Evolutionary conservation across 2,113 vertebrate species (phyloP).

Genomic region (Mesitornis unicolor): DNA sequence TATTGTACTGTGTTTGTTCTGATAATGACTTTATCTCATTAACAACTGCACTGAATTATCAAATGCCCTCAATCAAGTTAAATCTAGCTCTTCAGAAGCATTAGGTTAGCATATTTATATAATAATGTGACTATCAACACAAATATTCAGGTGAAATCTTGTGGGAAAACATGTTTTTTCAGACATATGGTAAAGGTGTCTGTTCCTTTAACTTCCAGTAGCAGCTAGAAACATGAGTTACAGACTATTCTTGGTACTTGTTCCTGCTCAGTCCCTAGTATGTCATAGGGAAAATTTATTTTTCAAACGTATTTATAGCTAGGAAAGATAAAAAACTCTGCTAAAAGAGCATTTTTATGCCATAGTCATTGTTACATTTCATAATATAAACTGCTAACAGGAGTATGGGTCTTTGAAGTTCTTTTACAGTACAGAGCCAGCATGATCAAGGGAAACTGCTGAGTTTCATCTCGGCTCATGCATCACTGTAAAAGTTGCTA

Average conservation of each 20-base stretch:
- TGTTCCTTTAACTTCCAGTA: neutral
- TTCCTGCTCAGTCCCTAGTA: neutral
- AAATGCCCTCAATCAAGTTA: neutral
- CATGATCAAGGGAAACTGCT: neutral
- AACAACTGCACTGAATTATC: neutral
- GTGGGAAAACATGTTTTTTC: neutral
- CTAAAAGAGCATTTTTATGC: neutral
- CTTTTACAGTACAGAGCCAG: neutral
- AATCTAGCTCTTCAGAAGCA: neutral
- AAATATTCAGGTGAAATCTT: neutral
- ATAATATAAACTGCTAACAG: neutral
- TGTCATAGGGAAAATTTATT: neutral
- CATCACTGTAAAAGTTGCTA: neutral
- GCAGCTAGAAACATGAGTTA: neutral
- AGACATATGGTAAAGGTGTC: neutral
- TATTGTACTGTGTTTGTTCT: neutral
- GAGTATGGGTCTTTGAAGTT: neutral
- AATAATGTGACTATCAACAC: neutral
- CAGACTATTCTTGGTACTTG: neutral
- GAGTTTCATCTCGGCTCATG: neutral
- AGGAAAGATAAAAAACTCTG: neutral
- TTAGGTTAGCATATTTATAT: neutral
- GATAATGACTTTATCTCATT: neutral
- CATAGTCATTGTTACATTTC: neutral
- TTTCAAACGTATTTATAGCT: neutral